These are phyloP conservation scores for Spodoptera littoralis DNA, from an alignment of 2,888 invertebrate genomes.

Conservation along the genomic window DNA sequence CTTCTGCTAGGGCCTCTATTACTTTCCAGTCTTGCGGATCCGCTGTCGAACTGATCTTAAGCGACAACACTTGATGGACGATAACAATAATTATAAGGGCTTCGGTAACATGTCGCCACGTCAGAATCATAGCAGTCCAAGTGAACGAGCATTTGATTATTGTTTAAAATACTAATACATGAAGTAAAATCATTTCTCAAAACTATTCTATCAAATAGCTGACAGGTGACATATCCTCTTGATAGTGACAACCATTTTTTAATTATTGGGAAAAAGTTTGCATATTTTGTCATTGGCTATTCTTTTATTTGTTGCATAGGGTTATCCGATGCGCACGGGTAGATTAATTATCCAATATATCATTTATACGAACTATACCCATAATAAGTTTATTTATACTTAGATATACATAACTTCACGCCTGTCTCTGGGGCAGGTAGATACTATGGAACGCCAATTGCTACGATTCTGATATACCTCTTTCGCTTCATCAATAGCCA, in stretches of 20 bases:
- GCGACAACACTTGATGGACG: slow-evolving; percentile 11
- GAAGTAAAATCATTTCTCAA: slow-evolving; percentile 40
- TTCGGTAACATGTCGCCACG: slow-evolving; percentile 52
- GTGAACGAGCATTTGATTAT: slow-evolving; percentile 52
- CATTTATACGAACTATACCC: too few species aligned
- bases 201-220: slow-evolving; percentile 37
- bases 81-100: slow-evolving; percentile 44
- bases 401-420: too few species aligned
- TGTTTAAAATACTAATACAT: slow-evolving; percentile 18
- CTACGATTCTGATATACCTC: too few species aligned
- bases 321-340: too few species aligned
- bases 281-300: neutral
- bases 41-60: neutral
- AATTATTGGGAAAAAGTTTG: neutral
- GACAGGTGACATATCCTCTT: slow-evolving; percentile 28
- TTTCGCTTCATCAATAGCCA: too few species aligned
- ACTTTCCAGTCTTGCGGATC: slow-evolving; percentile 59
- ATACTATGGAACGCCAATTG: too few species aligned
- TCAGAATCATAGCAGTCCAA: slow-evolving; percentile 64
- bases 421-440: too few species aligned
- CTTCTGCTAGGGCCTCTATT: slow-evolving; percentile 73
- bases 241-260: slow-evolving; percentile 2
- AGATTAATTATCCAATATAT: too few species aligned
- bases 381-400: too few species aligned
- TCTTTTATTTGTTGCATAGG: neutral